Evolutionary conservation across 2,113 vertebrate species (phyloP).

Genomic region (Pseudopodoces humilis): DNA sequence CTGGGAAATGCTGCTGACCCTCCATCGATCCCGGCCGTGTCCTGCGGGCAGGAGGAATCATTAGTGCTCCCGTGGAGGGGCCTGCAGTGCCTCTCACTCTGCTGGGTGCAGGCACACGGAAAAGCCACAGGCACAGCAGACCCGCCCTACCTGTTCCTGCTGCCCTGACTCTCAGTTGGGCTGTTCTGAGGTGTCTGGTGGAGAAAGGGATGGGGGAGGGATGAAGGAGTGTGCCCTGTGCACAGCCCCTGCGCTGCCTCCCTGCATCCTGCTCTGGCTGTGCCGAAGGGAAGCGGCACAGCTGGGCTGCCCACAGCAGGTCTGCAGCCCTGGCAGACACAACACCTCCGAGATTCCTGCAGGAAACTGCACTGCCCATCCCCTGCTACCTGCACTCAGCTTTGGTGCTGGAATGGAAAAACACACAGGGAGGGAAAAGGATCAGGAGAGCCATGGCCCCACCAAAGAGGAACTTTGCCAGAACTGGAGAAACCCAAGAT

Average conservation of each 20-base stretch:
- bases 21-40: slow-evolving; percentile 2
- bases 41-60: slow-evolving; percentile 27
- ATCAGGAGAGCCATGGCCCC: not conserved
- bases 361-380: not conserved
- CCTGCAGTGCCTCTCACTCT: not conserved
- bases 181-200: not conserved
- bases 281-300: not conserved
- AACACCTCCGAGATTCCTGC: not conserved
- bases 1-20: slow-evolving; percentile 47
- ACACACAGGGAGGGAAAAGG: not conserved
- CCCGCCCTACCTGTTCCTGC: slow-evolving; percentile 36
- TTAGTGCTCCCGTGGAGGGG: slow-evolving; percentile 15
- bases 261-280: not conserved
- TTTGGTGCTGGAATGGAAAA: not conserved
- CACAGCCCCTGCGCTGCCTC: accelerated
- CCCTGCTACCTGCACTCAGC: not conserved
- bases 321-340: not conserved
- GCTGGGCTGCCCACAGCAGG: not conserved
- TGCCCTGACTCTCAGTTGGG: not conserved
- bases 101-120: not conserved
- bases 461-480: not conserved
- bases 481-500: not conserved
- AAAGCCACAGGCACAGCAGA: slow-evolving; percentile 35
- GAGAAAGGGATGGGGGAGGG: not conserved
- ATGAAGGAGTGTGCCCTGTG: not conserved